Evolutionary conservation across 2,888 invertebrate species (phyloP).

Genomic region (Volucella inanis): DNA sequence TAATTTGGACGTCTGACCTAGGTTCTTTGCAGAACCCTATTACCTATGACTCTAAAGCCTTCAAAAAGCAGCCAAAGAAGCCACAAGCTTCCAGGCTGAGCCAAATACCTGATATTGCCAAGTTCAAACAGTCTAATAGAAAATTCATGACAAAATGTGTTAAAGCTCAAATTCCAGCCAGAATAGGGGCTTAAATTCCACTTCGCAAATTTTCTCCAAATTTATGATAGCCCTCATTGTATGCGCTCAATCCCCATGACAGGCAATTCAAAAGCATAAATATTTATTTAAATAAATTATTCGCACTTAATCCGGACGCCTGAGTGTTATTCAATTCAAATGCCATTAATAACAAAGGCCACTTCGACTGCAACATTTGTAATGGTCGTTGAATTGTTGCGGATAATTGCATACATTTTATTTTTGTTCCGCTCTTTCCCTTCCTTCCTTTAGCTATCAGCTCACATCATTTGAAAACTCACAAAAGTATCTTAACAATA

Average conservation of each 20-base stretch:
- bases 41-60: too few relatives aligned
- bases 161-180: too few relatives aligned
- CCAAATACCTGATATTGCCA: too few relatives aligned
- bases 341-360: conserved; percentile 50
- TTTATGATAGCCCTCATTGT: not conserved
- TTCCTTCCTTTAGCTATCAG: not conserved
- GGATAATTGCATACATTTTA: conserved; percentile 28
- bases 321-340: conserved; percentile 26
- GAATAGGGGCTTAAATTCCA: too few relatives aligned
- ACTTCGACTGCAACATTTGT: conserved; percentile 16
- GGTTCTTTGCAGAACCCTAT: too few relatives aligned
- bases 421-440: conserved; percentile 1
- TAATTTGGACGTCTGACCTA: too few relatives aligned
- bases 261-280: not conserved
- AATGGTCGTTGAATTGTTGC: conserved; percentile 25
- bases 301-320: not conserved
- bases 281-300: not conserved
- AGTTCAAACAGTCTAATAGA: too few relatives aligned
- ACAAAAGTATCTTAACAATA: conserved; percentile 6
- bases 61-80: too few relatives aligned
- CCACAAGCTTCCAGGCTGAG: too few relatives aligned
- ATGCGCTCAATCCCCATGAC: not conserved
- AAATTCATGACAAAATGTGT: too few relatives aligned
- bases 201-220: too few relatives aligned
- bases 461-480: conserved; percentile 18